Conservation (phyloP, 2,797 vertebrate species). For the Babyrousa celebensis region DNA sequence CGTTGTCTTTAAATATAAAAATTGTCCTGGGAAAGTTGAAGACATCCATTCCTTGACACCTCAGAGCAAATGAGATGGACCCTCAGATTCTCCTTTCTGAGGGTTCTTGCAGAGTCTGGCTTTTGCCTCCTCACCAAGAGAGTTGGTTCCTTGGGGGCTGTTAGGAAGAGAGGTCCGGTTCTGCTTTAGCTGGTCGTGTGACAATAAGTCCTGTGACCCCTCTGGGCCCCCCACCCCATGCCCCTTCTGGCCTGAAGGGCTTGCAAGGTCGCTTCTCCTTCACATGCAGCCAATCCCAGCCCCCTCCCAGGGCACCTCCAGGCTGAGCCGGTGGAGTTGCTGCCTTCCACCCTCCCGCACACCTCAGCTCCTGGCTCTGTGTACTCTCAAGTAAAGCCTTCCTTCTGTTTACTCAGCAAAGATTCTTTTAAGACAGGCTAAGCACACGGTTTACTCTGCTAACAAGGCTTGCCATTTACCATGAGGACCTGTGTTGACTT, state of each 20-base stretch:
- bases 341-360: not conserved
- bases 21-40: not conserved
- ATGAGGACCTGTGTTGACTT: slow-evolving; percentile 84
- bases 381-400: slow-evolving; percentile 69
- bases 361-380: slow-evolving; percentile 65
- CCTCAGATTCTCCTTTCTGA: not conserved
- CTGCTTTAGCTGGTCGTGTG: not conserved
- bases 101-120: not conserved
- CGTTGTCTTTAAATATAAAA: not conserved
- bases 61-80: not conserved
- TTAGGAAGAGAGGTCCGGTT: not conserved
- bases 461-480: slow-evolving; percentile 87
- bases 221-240: not conserved
- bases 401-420: slow-evolving; percentile 86
- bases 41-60: not conserved
- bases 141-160: not conserved
- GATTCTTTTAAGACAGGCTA: slow-evolving; percentile 87
- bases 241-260: not conserved
- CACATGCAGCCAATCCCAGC: not conserved
- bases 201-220: not conserved
- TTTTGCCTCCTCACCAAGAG: not conserved
- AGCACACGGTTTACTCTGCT: slow-evolving; percentile 87
- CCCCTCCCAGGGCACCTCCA: not conserved
- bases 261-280: not conserved
- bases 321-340: not conserved